Evolutionary conservation across 2,797 vertebrate species (phyloP).

Genomic region (Mycteria americana): DNA sequence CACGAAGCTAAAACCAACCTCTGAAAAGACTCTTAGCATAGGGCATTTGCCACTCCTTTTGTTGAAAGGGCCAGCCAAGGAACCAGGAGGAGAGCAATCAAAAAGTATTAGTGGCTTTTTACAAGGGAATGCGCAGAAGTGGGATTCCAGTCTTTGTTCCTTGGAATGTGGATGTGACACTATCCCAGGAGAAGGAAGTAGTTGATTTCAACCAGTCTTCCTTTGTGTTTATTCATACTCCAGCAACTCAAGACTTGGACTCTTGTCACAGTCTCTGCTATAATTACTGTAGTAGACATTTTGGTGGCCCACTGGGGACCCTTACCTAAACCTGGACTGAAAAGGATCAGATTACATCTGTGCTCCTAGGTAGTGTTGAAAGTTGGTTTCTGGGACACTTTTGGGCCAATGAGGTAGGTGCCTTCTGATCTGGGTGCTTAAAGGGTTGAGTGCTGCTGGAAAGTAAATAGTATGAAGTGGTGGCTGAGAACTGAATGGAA

Average conservation of each 20-base stretch:
- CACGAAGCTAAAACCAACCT: background rate
- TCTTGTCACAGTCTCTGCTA: background rate
- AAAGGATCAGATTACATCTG: background rate
- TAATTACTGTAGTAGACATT: background rate
- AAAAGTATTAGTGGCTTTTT: background rate
- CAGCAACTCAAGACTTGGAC: background rate
- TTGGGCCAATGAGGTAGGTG: background rate
- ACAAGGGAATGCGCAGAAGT: background rate
- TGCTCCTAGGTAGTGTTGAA: fast-evolving
- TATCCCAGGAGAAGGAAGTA: background rate
- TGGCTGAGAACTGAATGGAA: background rate
- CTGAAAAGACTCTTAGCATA: background rate
- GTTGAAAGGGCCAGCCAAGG: background rate
- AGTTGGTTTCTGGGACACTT: background rate
- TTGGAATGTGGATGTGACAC: background rate
- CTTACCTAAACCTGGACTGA: background rate
- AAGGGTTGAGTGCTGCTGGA: background rate
- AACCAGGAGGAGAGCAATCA: background rate
- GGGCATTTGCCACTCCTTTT: background rate
- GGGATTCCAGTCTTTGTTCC: background rate
- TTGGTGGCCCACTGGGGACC: background rate
- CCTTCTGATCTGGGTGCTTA: background rate
- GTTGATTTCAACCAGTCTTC: background rate
- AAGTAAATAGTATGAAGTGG: background rate
- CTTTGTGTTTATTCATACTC: background rate